A percentile compares a stretch with the other conserved stretches of the same genome.
phyloP scores from a whole-genome alignment of 2,113 vertebrate genomes.

The Pyxicephalus adspersus region DNA sequence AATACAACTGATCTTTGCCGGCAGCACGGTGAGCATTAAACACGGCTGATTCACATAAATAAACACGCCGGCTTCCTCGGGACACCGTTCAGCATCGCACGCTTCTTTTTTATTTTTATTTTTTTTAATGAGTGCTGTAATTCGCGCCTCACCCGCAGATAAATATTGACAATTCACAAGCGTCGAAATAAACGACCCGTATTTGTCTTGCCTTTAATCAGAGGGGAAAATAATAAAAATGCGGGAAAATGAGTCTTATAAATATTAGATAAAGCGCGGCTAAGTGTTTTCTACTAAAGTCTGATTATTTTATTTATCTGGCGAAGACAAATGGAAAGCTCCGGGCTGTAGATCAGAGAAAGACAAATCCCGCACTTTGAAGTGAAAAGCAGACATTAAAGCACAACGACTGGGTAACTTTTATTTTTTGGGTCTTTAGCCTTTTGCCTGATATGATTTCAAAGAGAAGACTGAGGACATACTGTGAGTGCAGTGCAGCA shows the following conservation, averaged over 20 bases:
- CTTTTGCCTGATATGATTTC: too few relatives aligned
- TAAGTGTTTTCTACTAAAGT: conserved; percentile 27
- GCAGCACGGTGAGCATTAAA: not conserved
- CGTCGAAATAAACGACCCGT: conserved; percentile 15
- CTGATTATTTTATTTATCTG: conserved; percentile 31
- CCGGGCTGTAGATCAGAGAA: conserved; percentile 1
- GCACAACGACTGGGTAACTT: too few relatives aligned
- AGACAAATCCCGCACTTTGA: not conserved
- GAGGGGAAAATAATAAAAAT: not conserved
- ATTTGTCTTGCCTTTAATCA: conserved; percentile 44
- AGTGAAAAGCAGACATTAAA: too few relatives aligned
- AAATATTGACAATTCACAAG: conserved; percentile 39
- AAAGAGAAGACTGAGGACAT: too few relatives aligned
- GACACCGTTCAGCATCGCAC: too few relatives aligned
- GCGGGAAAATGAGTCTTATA: conserved; percentile 20
- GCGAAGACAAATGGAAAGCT: not conserved
- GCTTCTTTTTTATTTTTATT: too few relatives aligned
- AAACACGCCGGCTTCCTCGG: not conserved
- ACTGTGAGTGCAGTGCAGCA: too few relatives aligned
- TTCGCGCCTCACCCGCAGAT: not conserved
- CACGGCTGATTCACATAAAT: conserved; percentile 6
- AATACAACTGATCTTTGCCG: conserved; percentile 5
- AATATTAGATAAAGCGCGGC: conserved; percentile 30
- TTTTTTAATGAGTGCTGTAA: conserved; percentile 24
- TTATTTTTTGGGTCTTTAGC: too few relatives aligned